Percentiles rank a stretch among this genome's conserved stretches.
Evolutionary conservation across 64 coral and sea anemone species (phyloP).

Genomic region (Orbicella faveolata): DNA sequence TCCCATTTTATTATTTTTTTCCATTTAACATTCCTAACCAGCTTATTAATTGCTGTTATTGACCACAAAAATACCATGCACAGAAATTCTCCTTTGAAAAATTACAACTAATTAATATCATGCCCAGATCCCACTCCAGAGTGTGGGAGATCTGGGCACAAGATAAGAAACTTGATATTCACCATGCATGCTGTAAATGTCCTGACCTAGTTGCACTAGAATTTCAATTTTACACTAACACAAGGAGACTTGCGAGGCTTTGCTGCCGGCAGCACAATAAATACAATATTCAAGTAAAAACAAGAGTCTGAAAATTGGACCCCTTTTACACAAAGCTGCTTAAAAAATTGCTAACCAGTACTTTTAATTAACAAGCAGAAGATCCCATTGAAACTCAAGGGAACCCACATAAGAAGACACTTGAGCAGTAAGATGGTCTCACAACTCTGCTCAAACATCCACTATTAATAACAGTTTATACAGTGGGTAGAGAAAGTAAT

Average conservation of each 20-base stretch:
- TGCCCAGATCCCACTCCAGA: background rate
- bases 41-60: background rate
- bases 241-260: background rate
- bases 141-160: background rate
- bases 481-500: no score
- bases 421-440: no score
- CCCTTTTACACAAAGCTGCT: background rate
- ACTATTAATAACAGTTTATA: no score
- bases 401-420: no score
- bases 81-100: background rate
- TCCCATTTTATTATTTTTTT: constrained; percentile 1
- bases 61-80: constrained; percentile 15
- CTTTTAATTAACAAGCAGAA: background rate
- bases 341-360: background rate
- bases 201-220: background rate
- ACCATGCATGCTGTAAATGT: background rate
- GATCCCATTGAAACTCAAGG: background rate
- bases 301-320: constrained; percentile 1
- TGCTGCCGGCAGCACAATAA: constrained; percentile 24
- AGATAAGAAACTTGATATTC: background rate
- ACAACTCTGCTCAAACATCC: no score
- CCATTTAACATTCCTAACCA: constrained; percentile 1
- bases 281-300: constrained; percentile 2
- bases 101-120: background rate
- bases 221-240: background rate